Conservation (phyloP, 2,888 invertebrate species). For the Ochlodes sylvanus region DNA sequence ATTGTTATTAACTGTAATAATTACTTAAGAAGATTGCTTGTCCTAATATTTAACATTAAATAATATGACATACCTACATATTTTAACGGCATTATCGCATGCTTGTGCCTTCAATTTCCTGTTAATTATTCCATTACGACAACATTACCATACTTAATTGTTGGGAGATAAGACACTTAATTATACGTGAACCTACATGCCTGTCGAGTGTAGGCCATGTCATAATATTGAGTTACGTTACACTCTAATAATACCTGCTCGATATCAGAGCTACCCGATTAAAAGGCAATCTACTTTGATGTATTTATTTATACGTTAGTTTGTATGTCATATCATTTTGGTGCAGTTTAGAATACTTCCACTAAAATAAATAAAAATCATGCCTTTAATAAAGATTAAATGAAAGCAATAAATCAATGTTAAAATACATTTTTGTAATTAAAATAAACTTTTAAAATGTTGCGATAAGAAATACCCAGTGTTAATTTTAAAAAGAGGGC, state of each 20-base stretch:
- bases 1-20: too few species aligned
- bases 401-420: too few species aligned
- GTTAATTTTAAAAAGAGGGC: too few species aligned
- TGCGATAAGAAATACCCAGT: too few species aligned
- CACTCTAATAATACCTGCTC: slow-evolving; percentile 23
- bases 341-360: neutral
- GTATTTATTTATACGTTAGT: neutral
- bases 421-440: too few species aligned
- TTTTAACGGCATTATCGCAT: neutral
- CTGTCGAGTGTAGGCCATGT: slow-evolving; percentile 15
- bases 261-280: slow-evolving; percentile 5
- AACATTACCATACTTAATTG: slow-evolving; percentile 10
- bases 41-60: too few species aligned
- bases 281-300: slow-evolving; percentile 8
- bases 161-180: slow-evolving; percentile 18
- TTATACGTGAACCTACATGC: slow-evolving; percentile 8
- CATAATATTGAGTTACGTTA: slow-evolving; percentile 26
- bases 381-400: too few species aligned
- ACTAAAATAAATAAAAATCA: too few species aligned
- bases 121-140: slow-evolving; percentile 7
- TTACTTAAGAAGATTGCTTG: too few species aligned
- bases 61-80: neutral
- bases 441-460: neutral
- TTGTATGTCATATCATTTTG: neutral
- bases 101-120: slow-evolving; percentile 16